Conservation (phyloP, 2,888 invertebrate species). For the Cataglyphis altisquamis region DNA sequence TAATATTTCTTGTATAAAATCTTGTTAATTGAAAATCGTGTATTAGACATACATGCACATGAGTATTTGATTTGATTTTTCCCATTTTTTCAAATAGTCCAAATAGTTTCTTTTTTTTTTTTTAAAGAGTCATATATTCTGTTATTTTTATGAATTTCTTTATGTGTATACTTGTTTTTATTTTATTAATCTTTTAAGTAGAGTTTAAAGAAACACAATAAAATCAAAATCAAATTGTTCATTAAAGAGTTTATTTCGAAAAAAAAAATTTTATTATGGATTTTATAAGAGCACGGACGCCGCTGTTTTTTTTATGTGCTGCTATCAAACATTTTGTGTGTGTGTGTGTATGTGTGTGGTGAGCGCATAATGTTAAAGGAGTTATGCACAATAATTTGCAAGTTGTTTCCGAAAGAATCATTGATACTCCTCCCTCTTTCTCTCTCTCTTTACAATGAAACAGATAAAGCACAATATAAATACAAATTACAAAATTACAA, state of each 20-base stretch:
- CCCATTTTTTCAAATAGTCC: neutral
- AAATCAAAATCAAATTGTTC: neutral
- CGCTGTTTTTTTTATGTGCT: neutral
- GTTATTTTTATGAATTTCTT: constrained; percentile 12
- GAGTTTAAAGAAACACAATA: neutral
- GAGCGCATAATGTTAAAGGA: constrained; percentile 5
- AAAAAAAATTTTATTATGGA: neutral
- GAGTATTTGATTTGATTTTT: neutral
- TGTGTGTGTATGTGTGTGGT: too few relatives aligned
- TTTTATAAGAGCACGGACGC: neutral
- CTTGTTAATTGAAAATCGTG: neutral
- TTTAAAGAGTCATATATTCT: neutral
- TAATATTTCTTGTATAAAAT: neutral
- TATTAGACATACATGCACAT: neutral
- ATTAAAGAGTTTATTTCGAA: neutral
- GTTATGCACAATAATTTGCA: neutral
- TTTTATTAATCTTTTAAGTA: constrained; percentile 5
- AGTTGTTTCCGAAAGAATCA: constrained; percentile 4
- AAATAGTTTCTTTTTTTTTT: too few relatives aligned
- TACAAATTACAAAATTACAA: neutral
- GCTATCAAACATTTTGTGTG: neutral
- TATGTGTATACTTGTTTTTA: neutral
- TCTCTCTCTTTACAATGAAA: neutral
- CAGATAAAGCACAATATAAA: neutral
- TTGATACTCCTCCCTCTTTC: neutral